phyloP scores from a whole-genome alignment of 35 echinoderm and acorn worm genomes.

The Ophiothrix spiculata region DNA sequence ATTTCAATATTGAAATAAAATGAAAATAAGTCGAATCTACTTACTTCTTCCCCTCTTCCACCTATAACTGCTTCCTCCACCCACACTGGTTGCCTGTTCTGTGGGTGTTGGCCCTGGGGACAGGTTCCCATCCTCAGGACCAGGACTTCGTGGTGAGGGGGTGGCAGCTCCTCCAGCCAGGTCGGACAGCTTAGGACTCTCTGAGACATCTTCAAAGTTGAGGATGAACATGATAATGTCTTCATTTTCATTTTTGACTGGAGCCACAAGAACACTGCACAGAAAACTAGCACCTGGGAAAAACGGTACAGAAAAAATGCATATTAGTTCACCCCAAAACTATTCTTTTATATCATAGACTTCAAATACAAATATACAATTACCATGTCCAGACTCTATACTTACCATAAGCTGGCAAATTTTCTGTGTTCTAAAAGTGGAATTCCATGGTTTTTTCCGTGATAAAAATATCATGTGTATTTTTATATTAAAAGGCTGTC shows the following conservation, averaged over 20 bases:
- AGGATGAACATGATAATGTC: constrained; percentile 94
- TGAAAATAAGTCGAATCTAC: no score
- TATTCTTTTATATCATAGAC: no score
- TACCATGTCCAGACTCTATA: no score
- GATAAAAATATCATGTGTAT: no score
- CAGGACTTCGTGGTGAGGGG: not conserved
- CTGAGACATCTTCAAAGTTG: constrained; percentile 94
- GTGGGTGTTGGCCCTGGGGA: not conserved
- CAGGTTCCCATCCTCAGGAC: not conserved
- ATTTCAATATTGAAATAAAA: no score
- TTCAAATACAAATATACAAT: no score
- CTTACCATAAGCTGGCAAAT: no score
- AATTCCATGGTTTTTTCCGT: no score
- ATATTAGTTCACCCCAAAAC: no score
- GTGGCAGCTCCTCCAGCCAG: not conserved
- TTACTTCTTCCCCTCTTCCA: constrained; percentile 90
- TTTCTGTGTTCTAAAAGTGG: no score
- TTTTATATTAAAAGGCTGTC: no score
- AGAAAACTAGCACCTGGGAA: constrained; percentile 71
- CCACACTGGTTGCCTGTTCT: not conserved
- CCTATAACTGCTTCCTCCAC: constrained; percentile 48
- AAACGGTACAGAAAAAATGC: no score
- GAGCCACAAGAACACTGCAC: constrained; percentile 91
- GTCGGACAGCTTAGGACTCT: not conserved
- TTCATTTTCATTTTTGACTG: constrained; percentile 96